A percentile compares a stretch with the other conserved stretches of the same genome.
phyloP scores from a whole-genome alignment of 1,140 invertebrate genomes.

The Solenopsis invicta region DNA sequence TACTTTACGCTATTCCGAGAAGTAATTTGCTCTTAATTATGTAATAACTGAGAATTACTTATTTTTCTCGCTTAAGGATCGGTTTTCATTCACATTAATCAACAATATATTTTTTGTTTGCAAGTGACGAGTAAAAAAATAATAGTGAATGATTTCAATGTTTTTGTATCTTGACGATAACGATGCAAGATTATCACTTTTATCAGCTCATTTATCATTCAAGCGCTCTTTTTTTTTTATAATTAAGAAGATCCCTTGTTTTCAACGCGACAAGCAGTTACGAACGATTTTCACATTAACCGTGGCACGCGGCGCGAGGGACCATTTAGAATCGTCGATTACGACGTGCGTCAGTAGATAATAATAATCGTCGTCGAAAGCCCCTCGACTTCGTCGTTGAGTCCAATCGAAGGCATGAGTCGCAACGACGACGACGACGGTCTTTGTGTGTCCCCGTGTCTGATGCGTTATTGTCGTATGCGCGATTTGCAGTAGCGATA shows the following conservation, averaged over 20 bases:
- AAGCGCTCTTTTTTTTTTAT: background rate
- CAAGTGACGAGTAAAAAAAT: background rate
- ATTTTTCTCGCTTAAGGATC: background rate
- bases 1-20: background rate
- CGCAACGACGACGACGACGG: background rate
- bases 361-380: slow-evolving; percentile 59
- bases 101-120: background rate
- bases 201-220: slow-evolving; percentile 3
- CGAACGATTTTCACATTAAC: slow-evolving; percentile 7
- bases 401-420: slow-evolving; percentile 45
- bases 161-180: background rate
- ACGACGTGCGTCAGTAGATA: slow-evolving; percentile 66
- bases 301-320: background rate
- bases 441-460: slow-evolving; percentile 4
- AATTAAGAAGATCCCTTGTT: slow-evolving; percentile 13
- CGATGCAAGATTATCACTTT: background rate
- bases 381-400: slow-evolving; percentile 31
- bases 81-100: slow-evolving; percentile 20
- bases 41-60: background rate
- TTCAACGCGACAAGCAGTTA: background rate
- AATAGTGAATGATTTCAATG: background rate
- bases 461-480: slow-evolving; percentile 34
- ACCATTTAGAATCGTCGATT: slow-evolving; percentile 44
- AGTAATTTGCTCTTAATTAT: background rate
- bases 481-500: slow-evolving; percentile 67